Evolutionary conservation across 2,797 vertebrate genomes (phyloP).

Genomic region (Hippocampus kuda): DNA sequence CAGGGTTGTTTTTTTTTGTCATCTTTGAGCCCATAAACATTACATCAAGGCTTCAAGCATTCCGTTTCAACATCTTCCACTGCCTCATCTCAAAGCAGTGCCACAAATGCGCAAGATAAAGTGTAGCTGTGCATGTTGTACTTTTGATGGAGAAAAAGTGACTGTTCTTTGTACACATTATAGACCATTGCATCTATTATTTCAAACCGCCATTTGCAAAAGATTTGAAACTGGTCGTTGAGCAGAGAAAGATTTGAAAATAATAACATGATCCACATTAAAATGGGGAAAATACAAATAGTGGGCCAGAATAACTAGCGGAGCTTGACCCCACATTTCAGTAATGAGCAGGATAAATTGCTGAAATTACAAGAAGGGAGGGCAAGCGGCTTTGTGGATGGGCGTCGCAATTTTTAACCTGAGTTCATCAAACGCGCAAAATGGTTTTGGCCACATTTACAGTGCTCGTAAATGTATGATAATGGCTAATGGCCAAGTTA

Average conservation of each 20-base stretch:
- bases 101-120: not conserved
- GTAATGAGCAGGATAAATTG: constrained; percentile 27
- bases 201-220: not conserved
- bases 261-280: constrained; percentile 8
- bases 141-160: not conserved
- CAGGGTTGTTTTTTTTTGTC: constrained; percentile 2
- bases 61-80: constrained; percentile 29
- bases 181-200: not conserved
- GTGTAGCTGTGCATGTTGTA: not conserved
- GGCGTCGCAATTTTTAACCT: not conserved
- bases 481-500: not conserved
- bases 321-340: constrained; percentile 24
- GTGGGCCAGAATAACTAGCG: constrained; percentile 25
- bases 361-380: constrained; percentile 24
- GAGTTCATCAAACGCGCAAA: constrained; percentile 1
- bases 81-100: constrained; percentile 17
- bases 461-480: constrained; percentile 9
- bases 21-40: constrained; percentile 17
- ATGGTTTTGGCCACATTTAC: constrained; percentile 9
- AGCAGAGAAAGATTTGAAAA: constrained; percentile 17
- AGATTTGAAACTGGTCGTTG: constrained; percentile 13
- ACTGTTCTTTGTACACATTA: not conserved
- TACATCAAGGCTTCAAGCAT: constrained; percentile 17
- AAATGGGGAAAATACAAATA: constrained; percentile 21
- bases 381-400: constrained; percentile 9